Percentiles rank a stretch among this genome's conserved stretches.
Evolutionary conservation across 2,888 invertebrate species (phyloP).

Genomic region (Palloptera scutellata): DNA sequence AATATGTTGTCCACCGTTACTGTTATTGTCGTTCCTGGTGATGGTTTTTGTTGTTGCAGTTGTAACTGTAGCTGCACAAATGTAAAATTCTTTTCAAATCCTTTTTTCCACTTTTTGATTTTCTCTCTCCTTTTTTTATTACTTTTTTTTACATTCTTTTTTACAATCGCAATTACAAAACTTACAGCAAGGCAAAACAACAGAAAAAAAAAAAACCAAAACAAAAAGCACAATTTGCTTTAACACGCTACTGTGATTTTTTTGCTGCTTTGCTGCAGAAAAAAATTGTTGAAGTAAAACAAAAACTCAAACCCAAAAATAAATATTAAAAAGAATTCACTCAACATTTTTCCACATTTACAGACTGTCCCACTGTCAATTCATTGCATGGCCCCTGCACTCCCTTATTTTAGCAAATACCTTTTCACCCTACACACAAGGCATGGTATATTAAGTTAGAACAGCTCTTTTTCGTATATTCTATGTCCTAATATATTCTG

Average conservation of each 20-base stretch:
- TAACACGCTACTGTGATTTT: constrained; percentile 8
- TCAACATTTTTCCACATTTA: neutral
- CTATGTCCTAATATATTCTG: too few relatives aligned
- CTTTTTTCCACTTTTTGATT: constrained; percentile 10
- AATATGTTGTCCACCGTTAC: constrained; percentile 18
- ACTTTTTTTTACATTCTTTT: neutral
- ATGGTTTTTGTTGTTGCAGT: constrained; percentile 6
- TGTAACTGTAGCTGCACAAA: constrained; percentile 1
- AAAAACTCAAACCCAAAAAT: neutral
- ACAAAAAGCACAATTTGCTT: constrained; percentile 5
- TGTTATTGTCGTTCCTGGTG: neutral
- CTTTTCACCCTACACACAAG: too few relatives aligned
- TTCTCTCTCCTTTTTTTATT: neutral
- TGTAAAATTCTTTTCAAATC: constrained; percentile 15
- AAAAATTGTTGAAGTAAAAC: neutral
- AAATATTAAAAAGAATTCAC: neutral
- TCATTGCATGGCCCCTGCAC: too few relatives aligned
- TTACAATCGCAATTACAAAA: constrained; percentile 5
- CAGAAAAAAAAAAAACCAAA: neutral
- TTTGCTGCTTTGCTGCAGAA: neutral
- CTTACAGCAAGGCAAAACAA: too few relatives aligned
- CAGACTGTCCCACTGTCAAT: too few relatives aligned
- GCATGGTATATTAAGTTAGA: too few relatives aligned
- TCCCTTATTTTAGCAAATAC: too few relatives aligned
- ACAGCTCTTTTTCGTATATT: too few relatives aligned